Evolutionary conservation across 2,888 invertebrate genomes (phyloP).

Genomic region (Aphrophora alni): DNA sequence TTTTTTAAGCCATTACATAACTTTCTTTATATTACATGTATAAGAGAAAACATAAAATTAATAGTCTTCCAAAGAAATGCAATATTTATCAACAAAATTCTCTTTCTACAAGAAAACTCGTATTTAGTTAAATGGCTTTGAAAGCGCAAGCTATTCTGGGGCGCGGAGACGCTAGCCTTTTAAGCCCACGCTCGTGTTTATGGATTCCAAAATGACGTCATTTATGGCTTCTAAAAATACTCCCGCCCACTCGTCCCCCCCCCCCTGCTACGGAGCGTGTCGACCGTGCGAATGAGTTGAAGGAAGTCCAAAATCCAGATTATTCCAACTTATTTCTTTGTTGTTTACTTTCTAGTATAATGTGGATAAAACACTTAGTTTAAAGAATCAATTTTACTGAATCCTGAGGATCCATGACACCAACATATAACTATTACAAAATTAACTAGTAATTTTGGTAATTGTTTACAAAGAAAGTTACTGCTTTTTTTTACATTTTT

Average conservation of each 20-base stretch:
- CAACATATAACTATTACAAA: too few species aligned
- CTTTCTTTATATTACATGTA: too few species aligned
- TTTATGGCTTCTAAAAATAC: not conserved
- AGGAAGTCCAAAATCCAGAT: not conserved
- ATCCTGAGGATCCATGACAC: too few species aligned
- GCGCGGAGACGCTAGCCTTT: constrained; percentile 4
- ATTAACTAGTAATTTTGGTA: too few species aligned
- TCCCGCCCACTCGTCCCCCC: not conserved
- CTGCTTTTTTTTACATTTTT: too few species aligned
- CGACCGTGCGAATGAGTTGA: not conserved
- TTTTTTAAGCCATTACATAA: too few species aligned
- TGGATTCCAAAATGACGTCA: constrained; percentile 6
- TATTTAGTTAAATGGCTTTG: not conserved
- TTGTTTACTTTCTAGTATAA: too few species aligned
- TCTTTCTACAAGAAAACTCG: not conserved
- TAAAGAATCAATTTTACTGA: too few species aligned
- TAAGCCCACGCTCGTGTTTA: constrained; percentile 4
- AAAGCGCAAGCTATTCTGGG: not conserved
- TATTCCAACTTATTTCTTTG: too few species aligned
- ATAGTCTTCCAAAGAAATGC: not conserved
- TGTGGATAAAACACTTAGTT: too few species aligned
- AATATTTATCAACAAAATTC: not conserved
- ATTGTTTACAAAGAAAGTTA: too few species aligned
- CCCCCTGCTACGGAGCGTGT: not conserved
- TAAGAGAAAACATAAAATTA: too few species aligned